These are phyloP conservation scores for Oncorhynchus clarkii DNA, from an alignment of 2,113 vertebrate species.

Conservation along the genomic window DNA sequence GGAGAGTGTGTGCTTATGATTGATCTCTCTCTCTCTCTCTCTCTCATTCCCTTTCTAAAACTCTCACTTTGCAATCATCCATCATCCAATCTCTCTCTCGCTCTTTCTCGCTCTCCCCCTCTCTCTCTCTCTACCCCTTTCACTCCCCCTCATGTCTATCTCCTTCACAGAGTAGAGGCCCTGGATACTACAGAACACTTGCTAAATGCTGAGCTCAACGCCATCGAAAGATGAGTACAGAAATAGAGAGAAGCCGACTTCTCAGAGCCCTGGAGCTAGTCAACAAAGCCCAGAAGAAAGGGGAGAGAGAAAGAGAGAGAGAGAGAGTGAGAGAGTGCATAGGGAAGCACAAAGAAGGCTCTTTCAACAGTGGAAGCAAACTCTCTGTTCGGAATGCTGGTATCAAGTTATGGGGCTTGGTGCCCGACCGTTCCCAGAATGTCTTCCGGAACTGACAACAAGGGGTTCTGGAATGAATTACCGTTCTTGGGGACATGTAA, in stretches of 20 bases:
- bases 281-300: slow-evolving; percentile 27
- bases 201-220: not conserved
- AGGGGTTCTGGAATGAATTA: not conserved
- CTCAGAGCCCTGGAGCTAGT: slow-evolving; percentile 45
- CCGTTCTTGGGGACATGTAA: not conserved
- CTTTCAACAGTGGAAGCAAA: slow-evolving; percentile 28
- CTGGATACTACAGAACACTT: too few relatives aligned
- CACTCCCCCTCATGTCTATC: too few relatives aligned
- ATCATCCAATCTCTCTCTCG: too few relatives aligned
- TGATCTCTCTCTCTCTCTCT: too few relatives aligned
- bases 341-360: slow-evolving; percentile 39
- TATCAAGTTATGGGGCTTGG: slow-evolving; percentile 25
- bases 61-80: too few relatives aligned
- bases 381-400: slow-evolving; percentile 29
- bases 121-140: too few relatives aligned
- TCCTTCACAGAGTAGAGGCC: too few relatives aligned
- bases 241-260: slow-evolving; percentile 36
- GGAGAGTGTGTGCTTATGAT: too few relatives aligned
- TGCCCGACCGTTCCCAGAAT: not conserved
- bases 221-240: too few relatives aligned
- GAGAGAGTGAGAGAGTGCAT: not conserved
- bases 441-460: slow-evolving; percentile 26
- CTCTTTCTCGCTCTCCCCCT: too few relatives aligned
- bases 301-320: slow-evolving; percentile 5
- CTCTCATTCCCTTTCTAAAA: too few relatives aligned